A percentile compares a stretch with the other conserved stretches of the same genome.
Evolutionary conservation across 1,140 invertebrate genomes (phyloP).

Genomic region (Himalopsyche phryganea): DNA sequence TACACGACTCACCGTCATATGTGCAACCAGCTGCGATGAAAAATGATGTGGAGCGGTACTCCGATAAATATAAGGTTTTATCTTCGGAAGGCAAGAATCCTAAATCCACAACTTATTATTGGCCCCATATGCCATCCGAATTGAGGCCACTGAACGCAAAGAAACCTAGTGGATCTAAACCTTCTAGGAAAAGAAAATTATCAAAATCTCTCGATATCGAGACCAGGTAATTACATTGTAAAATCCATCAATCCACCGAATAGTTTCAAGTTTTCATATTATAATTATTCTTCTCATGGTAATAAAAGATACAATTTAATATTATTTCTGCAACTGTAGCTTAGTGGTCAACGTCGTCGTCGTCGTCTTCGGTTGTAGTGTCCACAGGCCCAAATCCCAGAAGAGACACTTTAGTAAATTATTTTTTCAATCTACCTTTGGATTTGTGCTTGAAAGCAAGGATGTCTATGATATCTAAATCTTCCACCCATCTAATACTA

Average conservation of each 20-base stretch:
- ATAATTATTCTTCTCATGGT: not conserved
- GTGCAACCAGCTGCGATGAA: conserved; percentile 42
- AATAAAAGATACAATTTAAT: not conserved
- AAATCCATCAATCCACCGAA: not conserved
- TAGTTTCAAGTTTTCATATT: not conserved
- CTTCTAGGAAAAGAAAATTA: conserved; percentile 42
- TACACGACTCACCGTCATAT: conserved; percentile 49
- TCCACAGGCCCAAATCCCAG: too few species aligned
- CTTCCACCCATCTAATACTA: too few species aligned
- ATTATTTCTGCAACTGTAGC: too few species aligned
- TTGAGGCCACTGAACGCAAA: conserved; percentile 39
- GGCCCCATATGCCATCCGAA: conserved; percentile 46
- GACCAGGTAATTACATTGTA: conserved; percentile 18
- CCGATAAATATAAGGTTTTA: conserved; percentile 51
- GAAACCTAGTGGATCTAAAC: conserved; percentile 5
- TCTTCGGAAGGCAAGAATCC: conserved; percentile 45
- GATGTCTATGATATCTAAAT: too few species aligned
- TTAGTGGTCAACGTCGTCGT: not conserved
- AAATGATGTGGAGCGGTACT: conserved; percentile 49
- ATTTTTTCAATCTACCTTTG: too few species aligned
- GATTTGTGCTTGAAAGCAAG: too few species aligned
- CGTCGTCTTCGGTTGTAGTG: too few species aligned
- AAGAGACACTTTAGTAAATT: too few species aligned
- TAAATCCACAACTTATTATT: conserved; percentile 43
- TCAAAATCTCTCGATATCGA: conserved; percentile 43